Base-by-base conservation (phyloP, 2,113 vertebrate species). In the Apus apus region DNA sequence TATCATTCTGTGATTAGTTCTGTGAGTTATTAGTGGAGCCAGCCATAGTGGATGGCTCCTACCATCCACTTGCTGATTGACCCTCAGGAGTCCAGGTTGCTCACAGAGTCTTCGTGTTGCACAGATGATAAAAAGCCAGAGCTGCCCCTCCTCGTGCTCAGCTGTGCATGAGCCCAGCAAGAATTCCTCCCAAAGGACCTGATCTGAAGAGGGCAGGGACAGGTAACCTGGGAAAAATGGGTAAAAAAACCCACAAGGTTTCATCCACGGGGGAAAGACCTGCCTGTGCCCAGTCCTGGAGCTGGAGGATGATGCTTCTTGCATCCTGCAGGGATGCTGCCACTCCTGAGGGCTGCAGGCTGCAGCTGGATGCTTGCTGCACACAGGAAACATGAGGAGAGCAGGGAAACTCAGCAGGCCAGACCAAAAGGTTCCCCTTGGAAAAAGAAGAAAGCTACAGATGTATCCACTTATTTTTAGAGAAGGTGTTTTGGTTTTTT, bases 381-480 rank as follows among this genome's bases (percentile, higher is more conserved):
- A n/a, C 16, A 5, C 30, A 25, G 58, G 78, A 73, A 45, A 85
- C 50, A 50, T 15, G 36, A 34, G 25, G 65, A 92, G 40, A 85
- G 20, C 22, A 34, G 26, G 30, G 61, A 75, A 93, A 56, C 61
- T 53, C 80, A 90, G 76, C 3, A 4, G 34, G 32, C 18, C 77
- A 87, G 78, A 48, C 56, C 1, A 0, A n/a, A 40, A 75, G 76
- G 75, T 70, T 18, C 93, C 80, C 65, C 73, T n/a, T 84, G 72
- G 83, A 93, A 88, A 87, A 81, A 61, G 43, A 95, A 79, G 40
- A 87, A 94, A 95, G 90, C 57, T 61, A 6, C 62, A 96, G 66
- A 87, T 78, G 65, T n/a, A 81, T 34, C 40, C 30, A 62, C 87
- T 92, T 90, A 38, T 87, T 93, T 87, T 87, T 78, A 81, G 77